Percentiles rank a stretch among this genome's conserved stretches.
These are phyloP conservation scores for Rhynchophorus ferrugineus DNA, from an alignment of 1,140 invertebrate genomes.

Conservation along the genomic window DNA sequence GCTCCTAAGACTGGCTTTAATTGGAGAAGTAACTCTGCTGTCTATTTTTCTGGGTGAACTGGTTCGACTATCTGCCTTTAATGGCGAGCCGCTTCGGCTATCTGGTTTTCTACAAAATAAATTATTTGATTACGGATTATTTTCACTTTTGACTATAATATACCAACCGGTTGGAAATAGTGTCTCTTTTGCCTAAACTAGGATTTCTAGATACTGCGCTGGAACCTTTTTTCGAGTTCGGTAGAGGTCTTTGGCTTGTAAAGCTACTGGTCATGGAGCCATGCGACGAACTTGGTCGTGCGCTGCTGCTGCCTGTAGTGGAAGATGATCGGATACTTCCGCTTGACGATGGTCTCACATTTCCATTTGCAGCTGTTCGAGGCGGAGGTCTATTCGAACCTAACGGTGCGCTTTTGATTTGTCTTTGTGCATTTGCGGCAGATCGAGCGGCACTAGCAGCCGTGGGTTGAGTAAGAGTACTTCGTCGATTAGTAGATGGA, in stretches of 20 bases:
- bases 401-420: conserved; percentile 7
- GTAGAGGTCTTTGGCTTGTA: conserved; percentile 2
- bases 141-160: neutral
- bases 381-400: conserved; percentile 16
- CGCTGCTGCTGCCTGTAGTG: neutral
- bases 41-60: conserved; percentile 32
- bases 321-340: conserved; percentile 13
- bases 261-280: conserved; percentile 5
- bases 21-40: conserved; percentile 31
- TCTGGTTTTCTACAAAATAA: conserved; percentile 20
- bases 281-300: conserved; percentile 14
- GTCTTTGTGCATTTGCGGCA: conserved; percentile 16
- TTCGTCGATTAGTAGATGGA: conserved; percentile 33
- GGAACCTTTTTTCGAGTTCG: conserved; percentile 13
- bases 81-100: conserved; percentile 27
- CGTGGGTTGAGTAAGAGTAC: conserved; percentile 39
- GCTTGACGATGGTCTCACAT: conserved; percentile 16
- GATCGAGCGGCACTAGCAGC: conserved; percentile 37
- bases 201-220: conserved; percentile 22
- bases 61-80: conserved; percentile 27
- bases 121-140: neutral
- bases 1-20: conserved; percentile 27
- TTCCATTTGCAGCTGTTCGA: conserved; percentile 10
- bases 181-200: conserved; percentile 24
- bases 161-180: conserved; percentile 6